Percentiles rank a stretch among this genome's conserved stretches.
Evolutionary conservation across 2,888 invertebrate genomes (phyloP).

Genomic region (Aelia acuminata): DNA sequence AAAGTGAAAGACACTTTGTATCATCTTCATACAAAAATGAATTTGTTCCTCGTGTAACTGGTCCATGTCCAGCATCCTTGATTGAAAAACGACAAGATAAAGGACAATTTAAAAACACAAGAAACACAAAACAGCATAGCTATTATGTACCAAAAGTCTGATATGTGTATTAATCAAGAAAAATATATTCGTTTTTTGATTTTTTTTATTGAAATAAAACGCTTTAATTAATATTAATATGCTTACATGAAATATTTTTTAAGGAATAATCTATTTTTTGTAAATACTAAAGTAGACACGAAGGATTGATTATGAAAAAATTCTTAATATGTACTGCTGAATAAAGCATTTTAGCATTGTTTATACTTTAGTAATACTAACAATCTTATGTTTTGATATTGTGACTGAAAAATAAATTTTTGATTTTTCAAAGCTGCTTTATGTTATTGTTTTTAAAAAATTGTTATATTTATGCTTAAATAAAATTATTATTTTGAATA

Average conservation of each 20-base stretch:
- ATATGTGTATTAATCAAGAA: neutral
- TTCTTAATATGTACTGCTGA: neutral
- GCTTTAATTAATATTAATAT: slow-evolving; percentile 31
- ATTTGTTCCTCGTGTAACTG: slow-evolving; percentile 79
- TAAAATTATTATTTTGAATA: slow-evolving; percentile 47
- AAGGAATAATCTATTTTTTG: neutral
- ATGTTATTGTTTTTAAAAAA: slow-evolving; percentile 43
- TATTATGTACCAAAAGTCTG: slow-evolving; percentile 81
- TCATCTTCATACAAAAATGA: slow-evolving; percentile 83
- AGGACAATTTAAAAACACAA: slow-evolving; percentile 86
- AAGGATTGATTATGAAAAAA: neutral
- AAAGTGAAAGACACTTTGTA: slow-evolving; percentile 67
- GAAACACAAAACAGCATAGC: slow-evolving; percentile 87
- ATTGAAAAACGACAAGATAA: slow-evolving; percentile 77
- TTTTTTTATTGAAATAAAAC: neutral
- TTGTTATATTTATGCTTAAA: slow-evolving; percentile 44
- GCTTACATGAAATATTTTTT: neutral
- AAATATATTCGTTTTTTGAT: neutral
- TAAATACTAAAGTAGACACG: neutral
- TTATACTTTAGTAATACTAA: slow-evolving; percentile 42
- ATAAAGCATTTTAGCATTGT: slow-evolving; percentile 3
- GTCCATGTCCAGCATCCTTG: slow-evolving; percentile 85
- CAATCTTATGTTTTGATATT: slow-evolving; percentile 38
- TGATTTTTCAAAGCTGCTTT: slow-evolving; percentile 1
- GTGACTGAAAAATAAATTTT: slow-evolving; percentile 25